Evolutionary conservation across 2,888 invertebrate species (phyloP), one percentile per base, ranked within the genome.

Genomic region (Nemurella pictetii): DNA sequence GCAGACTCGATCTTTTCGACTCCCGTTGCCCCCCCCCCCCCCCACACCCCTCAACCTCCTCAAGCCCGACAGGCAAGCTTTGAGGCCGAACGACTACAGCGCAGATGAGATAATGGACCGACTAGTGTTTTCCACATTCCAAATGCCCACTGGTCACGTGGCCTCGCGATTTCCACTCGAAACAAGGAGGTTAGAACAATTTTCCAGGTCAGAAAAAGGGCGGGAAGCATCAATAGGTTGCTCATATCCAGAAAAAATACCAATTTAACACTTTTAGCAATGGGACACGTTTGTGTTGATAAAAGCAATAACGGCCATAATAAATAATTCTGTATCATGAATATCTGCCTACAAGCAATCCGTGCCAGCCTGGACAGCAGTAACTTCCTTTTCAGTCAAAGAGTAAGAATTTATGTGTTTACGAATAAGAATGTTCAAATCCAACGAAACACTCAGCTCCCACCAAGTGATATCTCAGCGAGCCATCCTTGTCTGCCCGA

Each of bases 31-130:
- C 20, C 55, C 20, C 28, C 30, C 5, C 78, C 30, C 78, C 30
- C 25, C 26, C n/a, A 4, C 27, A 75, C 75, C 30, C 29, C 74
- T n/a, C 78, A 74, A 74, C 74, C 9, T n/a, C 9, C 74, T 25
- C n/a, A n/a, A n/a, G n/a, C n/a, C n/a, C n/a, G n/a, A n/a, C n/a
- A n/a, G n/a, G n/a, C n/a, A n/a, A n/a, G n/a, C n/a, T n/a, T n/a
- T n/a, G n/a, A n/a, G n/a, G n/a, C n/a, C n/a, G n/a, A n/a, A 20
- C 55, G 55, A 30, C 78, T 7, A n/a, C 9, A 74, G 78, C 26
- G 78, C 29, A 78, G 78, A 78, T 78, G 26, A 78, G 78, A 25
- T 78, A 78, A 78, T 78, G 78, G 26, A 28, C 78, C 26, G 28
- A 29, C 4, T 7, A 15, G 55, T 55, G 55, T 55, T 55, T 35